A percentile compares a stretch with the other conserved stretches of the same genome.
Evolutionary conservation across 2,888 invertebrate species (phyloP).

Genomic region (Zeuzera pyrina): DNA sequence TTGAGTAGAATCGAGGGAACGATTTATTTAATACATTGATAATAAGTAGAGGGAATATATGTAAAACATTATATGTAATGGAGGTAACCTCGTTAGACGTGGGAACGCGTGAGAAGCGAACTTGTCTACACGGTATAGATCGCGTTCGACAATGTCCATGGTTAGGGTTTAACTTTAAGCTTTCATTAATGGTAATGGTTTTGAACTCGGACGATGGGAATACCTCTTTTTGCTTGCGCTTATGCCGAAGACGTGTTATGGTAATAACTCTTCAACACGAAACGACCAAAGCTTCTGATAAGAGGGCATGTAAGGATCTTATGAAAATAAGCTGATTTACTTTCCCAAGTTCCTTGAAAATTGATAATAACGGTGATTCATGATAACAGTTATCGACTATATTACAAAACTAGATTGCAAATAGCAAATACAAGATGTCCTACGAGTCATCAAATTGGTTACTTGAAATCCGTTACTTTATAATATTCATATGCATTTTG

Average conservation of each 20-base stretch:
- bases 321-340: too few relatives aligned
- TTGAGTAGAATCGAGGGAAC: conserved; percentile 51
- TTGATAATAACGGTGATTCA: too few relatives aligned
- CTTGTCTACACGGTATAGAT: conserved; percentile 50
- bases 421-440: too few relatives aligned
- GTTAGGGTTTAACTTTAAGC: conserved; percentile 56
- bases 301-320: too few relatives aligned
- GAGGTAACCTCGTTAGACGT: conserved; percentile 68
- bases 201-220: conserved; percentile 51
- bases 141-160: conserved; percentile 57
- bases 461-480: too few relatives aligned
- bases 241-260: conserved; percentile 31
- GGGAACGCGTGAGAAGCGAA: conserved; percentile 43
- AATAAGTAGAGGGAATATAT: conserved; percentile 62
- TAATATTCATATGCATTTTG: too few relatives aligned
- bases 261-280: conserved; percentile 48
- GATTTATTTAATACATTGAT: conserved; percentile 68
- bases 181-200: conserved; percentile 63
- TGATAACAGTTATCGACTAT: too few relatives aligned
- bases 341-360: too few relatives aligned
- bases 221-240: conserved; percentile 48
- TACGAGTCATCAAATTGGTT: too few relatives aligned
- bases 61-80: conserved; percentile 63
- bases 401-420: too few relatives aligned
- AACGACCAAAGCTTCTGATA: conserved; percentile 9